Evolutionary conservation across 1,140 invertebrate genomes (phyloP), one percentile per base, ranked within the genome.

Genomic region (Trichogramma pretiosum): DNA sequence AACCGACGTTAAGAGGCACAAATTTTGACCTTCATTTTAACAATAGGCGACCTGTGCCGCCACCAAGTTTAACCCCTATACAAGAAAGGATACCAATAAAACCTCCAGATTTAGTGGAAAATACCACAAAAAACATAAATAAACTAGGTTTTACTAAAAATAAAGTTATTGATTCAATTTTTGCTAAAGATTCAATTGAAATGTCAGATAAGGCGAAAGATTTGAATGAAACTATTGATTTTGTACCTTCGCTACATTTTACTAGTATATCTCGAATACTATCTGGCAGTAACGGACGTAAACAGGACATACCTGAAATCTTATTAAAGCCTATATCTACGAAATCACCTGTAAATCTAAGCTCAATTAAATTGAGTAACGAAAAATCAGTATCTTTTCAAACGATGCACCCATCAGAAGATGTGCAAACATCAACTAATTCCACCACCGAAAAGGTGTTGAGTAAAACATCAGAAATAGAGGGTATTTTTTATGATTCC

Each of bases 11-110:
- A 30, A 74, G 85, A 54, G 86, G 85, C 48, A 77, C 78, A 16
- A 78, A 81, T 51, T 57, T 74, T 63, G 78, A 79, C 52, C 77
- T 76, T 13, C 81, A 83, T 57, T 74, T 78, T 5, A 77, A 73
- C 49, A 70, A 71, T 5, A 75, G 79, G 43, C 73, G 84, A 45
- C 84, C 83, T 0, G 81, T 85, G 35, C 83, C 84, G 17, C 84
- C 83, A 0, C 84, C 84, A 0, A 84, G 82, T 47, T 65, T 85
- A 24, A 84, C 83, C 44, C 83, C 84, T 1, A 81, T 80, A 3
- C 83, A 85, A 56, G 85, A 88, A 57, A 73, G 85, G 44, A 87
- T 89, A 58, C 86, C 86, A 0, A 82, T 85, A 54, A 74, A 84
- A 55, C 85, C 85, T 2, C 72, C 74, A 3, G 74, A 77, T 55